A percentile compares a stretch with the other conserved stretches of the same genome.
Evolutionary conservation across 2,113 vertebrate genomes (phyloP).

Genomic region (Labeo rohita): DNA sequence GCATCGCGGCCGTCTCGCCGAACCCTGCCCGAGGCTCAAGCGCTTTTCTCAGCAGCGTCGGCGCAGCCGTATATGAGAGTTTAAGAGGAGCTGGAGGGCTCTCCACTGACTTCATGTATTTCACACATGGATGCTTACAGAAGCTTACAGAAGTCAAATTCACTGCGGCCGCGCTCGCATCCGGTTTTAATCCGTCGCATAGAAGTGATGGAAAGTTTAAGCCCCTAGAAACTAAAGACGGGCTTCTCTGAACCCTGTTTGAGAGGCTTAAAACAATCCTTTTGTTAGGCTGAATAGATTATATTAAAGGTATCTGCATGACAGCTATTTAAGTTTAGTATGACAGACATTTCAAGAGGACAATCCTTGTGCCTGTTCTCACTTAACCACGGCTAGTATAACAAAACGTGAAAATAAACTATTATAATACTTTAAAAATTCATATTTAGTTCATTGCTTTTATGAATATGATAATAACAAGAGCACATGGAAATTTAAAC

Average conservation of each 20-base stretch:
- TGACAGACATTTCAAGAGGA: not conserved
- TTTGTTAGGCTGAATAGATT: constrained; percentile 23
- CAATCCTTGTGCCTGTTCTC: not conserved
- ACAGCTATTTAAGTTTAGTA: not conserved
- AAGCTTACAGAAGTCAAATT: constrained; percentile 60
- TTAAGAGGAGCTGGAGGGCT: constrained; percentile 51
- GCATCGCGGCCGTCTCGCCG: constrained; percentile 39
- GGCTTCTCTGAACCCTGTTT: not conserved
- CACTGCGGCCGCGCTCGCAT: constrained; percentile 59
- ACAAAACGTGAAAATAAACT: not conserved
- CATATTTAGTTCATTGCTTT: not conserved
- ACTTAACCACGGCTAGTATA: not conserved
- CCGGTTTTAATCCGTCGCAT: constrained; percentile 53
- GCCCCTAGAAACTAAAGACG: constrained; percentile 33
- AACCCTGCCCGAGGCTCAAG: constrained; percentile 30
- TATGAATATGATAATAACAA: not conserved
- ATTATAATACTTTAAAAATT: no score
- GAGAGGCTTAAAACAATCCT: constrained; percentile 23
- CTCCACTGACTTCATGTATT: constrained; percentile 61
- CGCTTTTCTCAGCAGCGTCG: constrained; percentile 58
- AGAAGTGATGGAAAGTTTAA: constrained; percentile 37
- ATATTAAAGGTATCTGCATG: constrained; percentile 1
- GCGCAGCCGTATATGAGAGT: constrained; percentile 55
- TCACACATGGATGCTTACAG: constrained; percentile 62
- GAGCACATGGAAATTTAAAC: no score